Evolutionary conservation across 2,113 vertebrate genomes (phyloP).

Genomic region (Syrrhaptes paradoxus): DNA sequence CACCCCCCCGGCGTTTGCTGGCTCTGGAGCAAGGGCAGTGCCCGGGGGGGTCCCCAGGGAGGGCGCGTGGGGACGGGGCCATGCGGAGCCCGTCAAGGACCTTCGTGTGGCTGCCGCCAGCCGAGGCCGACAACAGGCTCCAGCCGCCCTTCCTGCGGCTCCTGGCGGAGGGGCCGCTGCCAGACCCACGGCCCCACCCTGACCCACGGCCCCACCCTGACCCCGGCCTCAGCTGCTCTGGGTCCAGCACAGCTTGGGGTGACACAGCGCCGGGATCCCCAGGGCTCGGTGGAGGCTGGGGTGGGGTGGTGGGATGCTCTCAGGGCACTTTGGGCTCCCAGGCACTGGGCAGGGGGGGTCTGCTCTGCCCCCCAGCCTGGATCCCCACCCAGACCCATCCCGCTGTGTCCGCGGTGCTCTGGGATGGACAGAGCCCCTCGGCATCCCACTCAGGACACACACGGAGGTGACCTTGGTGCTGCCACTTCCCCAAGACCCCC

Average conservation of each 20-base stretch:
- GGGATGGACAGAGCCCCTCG: not conserved
- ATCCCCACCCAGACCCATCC: not conserved
- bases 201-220: not conserved
- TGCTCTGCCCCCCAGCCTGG: not conserved
- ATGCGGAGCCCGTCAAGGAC: not conserved
- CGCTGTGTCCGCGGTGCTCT: fast-evolving
- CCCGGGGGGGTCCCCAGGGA: not conserved
- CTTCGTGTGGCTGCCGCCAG: not conserved
- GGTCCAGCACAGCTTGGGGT: fast-evolving
- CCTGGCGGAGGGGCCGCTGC: not conserved
- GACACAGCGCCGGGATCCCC: not conserved
- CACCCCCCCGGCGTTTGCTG: fast-evolving
- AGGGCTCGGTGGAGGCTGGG: not conserved
- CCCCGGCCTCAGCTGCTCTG: fast-evolving
- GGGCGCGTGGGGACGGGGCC: not conserved
- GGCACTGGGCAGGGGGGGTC: not conserved
- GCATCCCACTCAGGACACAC: not conserved
- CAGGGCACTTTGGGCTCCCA: not conserved
- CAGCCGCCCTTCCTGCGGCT: not conserved
- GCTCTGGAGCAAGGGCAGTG: not conserved
- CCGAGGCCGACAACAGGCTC: not conserved
- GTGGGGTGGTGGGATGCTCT: not conserved
- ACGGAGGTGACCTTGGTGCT: not conserved
- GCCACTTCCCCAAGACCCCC: not conserved
- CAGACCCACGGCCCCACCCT: not conserved